These are phyloP conservation scores for Cryptomyrus ogoouensis DNA, from an alignment of 2,113 vertebrate genomes.

Conservation along the genomic window DNA sequence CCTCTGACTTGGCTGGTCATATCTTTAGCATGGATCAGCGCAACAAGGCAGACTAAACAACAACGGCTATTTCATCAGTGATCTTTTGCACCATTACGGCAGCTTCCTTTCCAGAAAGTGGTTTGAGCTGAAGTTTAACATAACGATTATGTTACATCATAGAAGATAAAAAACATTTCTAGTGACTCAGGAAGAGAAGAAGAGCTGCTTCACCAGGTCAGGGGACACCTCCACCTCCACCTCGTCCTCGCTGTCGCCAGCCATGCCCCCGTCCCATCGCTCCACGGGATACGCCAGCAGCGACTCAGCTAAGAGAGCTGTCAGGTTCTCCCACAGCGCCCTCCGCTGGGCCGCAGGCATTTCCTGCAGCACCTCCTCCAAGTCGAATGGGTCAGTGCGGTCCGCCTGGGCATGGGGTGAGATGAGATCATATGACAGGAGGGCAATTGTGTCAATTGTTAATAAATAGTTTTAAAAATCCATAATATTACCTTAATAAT, in stretches of 20 bases:
- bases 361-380: conserved; percentile 82
- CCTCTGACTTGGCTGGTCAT: neutral
- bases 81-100: neutral
- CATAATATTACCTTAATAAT: too few relatives aligned
- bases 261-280: conserved; percentile 52
- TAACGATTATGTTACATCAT: neutral
- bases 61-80: neutral
- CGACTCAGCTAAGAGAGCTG: conserved; percentile 57
- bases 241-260: conserved; percentile 36
- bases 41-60: neutral
- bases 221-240: conserved; percentile 61
- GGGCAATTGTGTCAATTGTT: too few relatives aligned
- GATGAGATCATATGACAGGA: neutral
- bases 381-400: conserved; percentile 65
- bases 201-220: conserved; percentile 58
- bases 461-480: too few relatives aligned
- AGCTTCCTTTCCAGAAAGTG: neutral
- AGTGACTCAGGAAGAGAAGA: neutral
- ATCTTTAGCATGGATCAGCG: neutral
- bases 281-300: conserved; percentile 70
- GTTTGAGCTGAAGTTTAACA: neutral
- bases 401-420: conserved; percentile 60
- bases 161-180: neutral
- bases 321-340: conserved; percentile 70
- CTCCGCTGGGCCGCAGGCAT: conserved; percentile 73